A percentile compares a stretch with the other conserved stretches of the same genome.
phyloP scores from a whole-genome alignment of 2,797 vertebrate genomes.

The Hoplostethus mediterraneus region DNA sequence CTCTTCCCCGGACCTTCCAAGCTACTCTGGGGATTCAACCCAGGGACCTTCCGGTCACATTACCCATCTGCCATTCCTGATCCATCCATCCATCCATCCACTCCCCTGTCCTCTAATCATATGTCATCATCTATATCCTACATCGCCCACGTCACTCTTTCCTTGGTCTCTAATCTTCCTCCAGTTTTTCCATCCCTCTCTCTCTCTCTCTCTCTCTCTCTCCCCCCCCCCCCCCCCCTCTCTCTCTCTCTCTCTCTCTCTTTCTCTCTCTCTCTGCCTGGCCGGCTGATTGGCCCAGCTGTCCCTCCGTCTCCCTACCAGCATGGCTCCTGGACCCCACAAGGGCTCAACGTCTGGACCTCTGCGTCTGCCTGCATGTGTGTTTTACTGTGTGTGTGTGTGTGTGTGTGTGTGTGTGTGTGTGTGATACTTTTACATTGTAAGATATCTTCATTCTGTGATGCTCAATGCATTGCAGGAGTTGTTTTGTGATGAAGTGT shows the following conservation, averaged over 20 bases:
- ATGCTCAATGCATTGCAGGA: too few relatives aligned
- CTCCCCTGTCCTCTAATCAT: slow-evolving; percentile 16
- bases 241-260: not conserved
- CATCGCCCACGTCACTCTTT: slow-evolving; percentile 32
- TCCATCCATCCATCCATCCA: slow-evolving; percentile 1
- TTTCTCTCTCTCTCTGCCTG: slow-evolving; percentile 21
- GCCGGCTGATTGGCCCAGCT: slow-evolving; percentile 59
- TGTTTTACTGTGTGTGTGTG: slow-evolving; percentile 6
- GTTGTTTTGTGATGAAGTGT: too few relatives aligned
- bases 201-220: too few relatives aligned
- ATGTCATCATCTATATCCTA: slow-evolving; percentile 23
- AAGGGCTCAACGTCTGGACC: slow-evolving; percentile 40
- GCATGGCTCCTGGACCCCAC: slow-evolving; percentile 42
- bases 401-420: slow-evolving; percentile 4
- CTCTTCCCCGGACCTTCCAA: too few relatives aligned
- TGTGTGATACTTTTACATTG: slow-evolving; percentile 8
- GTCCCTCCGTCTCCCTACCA: slow-evolving; percentile 47
- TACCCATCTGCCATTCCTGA: not conserved
- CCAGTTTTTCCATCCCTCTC: slow-evolving; percentile 43
- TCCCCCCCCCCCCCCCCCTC: too few relatives aligned
- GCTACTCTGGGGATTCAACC: not conserved
- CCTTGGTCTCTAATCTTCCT: slow-evolving; percentile 28
- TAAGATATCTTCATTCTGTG: too few relatives aligned
- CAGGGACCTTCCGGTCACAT: not conserved
- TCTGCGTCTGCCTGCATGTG: not conserved